phyloP scores from a whole-genome alignment of 2,888 invertebrate genomes.

The Drosophila atripex region DNA sequence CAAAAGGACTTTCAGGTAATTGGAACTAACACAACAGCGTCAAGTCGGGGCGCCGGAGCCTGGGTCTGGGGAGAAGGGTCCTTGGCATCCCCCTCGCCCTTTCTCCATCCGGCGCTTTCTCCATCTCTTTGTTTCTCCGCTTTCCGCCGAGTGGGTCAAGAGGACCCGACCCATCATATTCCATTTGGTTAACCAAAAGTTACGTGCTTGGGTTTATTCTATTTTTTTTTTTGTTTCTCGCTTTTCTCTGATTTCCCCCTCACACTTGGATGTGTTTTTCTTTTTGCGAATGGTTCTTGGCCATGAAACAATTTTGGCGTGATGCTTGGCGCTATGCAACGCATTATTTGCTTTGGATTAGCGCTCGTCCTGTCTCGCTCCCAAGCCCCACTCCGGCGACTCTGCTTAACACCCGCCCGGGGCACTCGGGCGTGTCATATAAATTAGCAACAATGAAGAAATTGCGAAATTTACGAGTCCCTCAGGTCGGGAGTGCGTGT shows the following conservation, averaged over 20 bases:
- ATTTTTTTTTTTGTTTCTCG: constrained; percentile 20
- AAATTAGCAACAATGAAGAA: constrained; percentile 79
- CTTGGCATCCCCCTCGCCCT: neutral
- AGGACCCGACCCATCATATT: constrained; percentile 48
- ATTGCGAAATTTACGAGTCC: constrained; percentile 81
- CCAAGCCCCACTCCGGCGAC: neutral
- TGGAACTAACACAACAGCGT: constrained; percentile 60
- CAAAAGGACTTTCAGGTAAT: constrained; percentile 65
- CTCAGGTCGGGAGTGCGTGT: constrained; percentile 49
- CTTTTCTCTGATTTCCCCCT: constrained; percentile 11
- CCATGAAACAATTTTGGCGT: constrained; percentile 66
- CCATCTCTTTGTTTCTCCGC: neutral
- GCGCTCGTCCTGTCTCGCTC: constrained; percentile 50
- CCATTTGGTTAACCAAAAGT: constrained; percentile 70
- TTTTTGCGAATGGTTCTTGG: constrained; percentile 37
- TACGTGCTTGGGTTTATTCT: constrained; percentile 55
- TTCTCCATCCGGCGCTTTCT: neutral
- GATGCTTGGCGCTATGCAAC: constrained; percentile 56
- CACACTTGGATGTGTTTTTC: constrained; percentile 6
- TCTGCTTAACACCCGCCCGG: neutral
- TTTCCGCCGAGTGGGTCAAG: constrained; percentile 50
- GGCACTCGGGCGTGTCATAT: constrained; percentile 56
- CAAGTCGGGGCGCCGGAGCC: neutral
- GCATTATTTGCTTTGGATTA: constrained; percentile 76
- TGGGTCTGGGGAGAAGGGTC: constrained; percentile 38